Conservation (phyloP, 2,113 vertebrate genomes). For the rabbit (Oryctolagus cuniculus) region mOryCun1.1 NC_091438.1:59948001-59948500, state of each 20-base stretch:
- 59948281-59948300: constrained; percentile 21
- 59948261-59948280: constrained; percentile 11
- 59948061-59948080: constrained; percentile 14
- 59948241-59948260: constrained; percentile 38
- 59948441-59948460: background rate
- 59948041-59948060: background rate
- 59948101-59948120: constrained; percentile 4
- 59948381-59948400: background rate
- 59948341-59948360: constrained; percentile 44
- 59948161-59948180: background rate
- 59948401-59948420: background rate
- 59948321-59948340: constrained; percentile 29
- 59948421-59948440: constrained; percentile 14
- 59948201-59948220: constrained; percentile 30
- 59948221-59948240: constrained; percentile 39
- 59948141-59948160: constrained; percentile 1
- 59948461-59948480: background rate
- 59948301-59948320: constrained; percentile 53
- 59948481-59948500: constrained; percentile 17
- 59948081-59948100: constrained; percentile 46
- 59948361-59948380: constrained; percentile 26
- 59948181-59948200: constrained; percentile 13
- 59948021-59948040: background rate
- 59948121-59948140: constrained; percentile 35
- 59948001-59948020: background rate